These are phyloP conservation scores for Gorsachius magnificus DNA, from an alignment of 2,797 vertebrate genomes.

Conservation along the genomic window DNA sequence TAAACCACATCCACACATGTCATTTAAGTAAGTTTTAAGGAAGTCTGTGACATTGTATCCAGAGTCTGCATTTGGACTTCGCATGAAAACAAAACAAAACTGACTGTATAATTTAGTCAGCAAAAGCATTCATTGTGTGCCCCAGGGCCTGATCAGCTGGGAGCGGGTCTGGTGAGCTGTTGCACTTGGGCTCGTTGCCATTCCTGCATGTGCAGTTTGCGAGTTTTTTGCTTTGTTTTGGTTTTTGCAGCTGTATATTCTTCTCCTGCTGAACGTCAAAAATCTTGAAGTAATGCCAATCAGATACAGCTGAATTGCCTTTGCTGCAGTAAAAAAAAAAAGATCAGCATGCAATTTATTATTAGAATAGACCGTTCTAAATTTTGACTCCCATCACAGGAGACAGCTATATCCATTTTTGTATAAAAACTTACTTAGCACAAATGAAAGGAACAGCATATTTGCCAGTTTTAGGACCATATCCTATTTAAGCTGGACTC, in stretches of 20 bases:
- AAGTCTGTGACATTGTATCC: neutral
- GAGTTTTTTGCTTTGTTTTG: slow-evolving; percentile 17
- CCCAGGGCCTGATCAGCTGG: neutral
- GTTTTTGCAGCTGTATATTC: slow-evolving; percentile 30
- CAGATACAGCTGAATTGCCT: slow-evolving; percentile 55
- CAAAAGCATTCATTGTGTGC: slow-evolving; percentile 2
- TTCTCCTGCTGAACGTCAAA: slow-evolving; percentile 3
- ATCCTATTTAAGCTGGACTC: neutral
- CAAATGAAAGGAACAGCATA: neutral
- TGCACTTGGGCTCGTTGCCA: neutral
- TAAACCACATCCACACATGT: neutral
- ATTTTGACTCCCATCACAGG: slow-evolving; percentile 9
- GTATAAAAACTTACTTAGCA: neutral
- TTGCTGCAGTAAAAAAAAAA: slow-evolving; percentile 33
- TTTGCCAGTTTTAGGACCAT: neutral
- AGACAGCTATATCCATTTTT: slow-evolving; percentile 21
- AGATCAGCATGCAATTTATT: slow-evolving; percentile 45
- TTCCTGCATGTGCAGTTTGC: neutral
- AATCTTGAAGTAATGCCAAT: slow-evolving; percentile 60
- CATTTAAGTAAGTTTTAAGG: neutral
- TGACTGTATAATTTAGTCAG: neutral
- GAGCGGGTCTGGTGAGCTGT: neutral
- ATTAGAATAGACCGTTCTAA: slow-evolving; percentile 38
- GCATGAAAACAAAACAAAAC: neutral
- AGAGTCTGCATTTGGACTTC: neutral